Evolutionary conservation across 2,888 invertebrate species (phyloP).

Genomic region (Taenaris catops): DNA sequence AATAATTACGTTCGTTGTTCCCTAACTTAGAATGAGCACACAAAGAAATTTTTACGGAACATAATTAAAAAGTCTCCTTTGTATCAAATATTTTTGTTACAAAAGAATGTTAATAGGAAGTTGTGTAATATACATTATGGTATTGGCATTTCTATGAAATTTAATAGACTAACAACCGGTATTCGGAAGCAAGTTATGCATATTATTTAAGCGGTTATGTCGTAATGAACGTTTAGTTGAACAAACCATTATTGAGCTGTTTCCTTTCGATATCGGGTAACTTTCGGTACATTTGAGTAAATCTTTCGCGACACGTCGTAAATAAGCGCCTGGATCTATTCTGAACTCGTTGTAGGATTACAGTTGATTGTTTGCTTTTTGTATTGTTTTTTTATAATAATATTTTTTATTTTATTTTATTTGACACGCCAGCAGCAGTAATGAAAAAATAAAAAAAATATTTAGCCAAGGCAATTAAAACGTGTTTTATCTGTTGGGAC

Average conservation of each 20-base stretch:
- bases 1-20: no score
- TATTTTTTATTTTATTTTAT: no score
- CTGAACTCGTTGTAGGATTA: constrained; percentile 11
- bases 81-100: constrained; percentile 36
- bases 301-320: constrained; percentile 19
- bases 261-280: constrained; percentile 16
- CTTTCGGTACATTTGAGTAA: constrained; percentile 20
- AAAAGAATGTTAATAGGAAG: constrained; percentile 36
- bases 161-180: constrained; percentile 24
- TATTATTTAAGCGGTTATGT: constrained; percentile 18
- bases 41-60: no score
- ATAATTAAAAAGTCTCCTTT: constrained; percentile 31
- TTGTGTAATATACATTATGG: constrained; percentile 37
- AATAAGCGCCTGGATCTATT: constrained; percentile 15
- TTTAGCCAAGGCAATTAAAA: no score
- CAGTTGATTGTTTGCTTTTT: constrained; percentile 1
- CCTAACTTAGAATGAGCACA: no score
- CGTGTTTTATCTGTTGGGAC: no score
- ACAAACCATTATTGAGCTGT: no score
- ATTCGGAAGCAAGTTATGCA: constrained; percentile 30
- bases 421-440: no score
- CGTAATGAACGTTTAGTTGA: constrained; percentile 7
- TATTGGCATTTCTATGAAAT: constrained; percentile 18
- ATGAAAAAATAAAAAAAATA: no score
- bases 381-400: no score